Evolutionary conservation across 1,140 invertebrate genomes (phyloP).

Genomic region (Vanessa atalanta): DNA sequence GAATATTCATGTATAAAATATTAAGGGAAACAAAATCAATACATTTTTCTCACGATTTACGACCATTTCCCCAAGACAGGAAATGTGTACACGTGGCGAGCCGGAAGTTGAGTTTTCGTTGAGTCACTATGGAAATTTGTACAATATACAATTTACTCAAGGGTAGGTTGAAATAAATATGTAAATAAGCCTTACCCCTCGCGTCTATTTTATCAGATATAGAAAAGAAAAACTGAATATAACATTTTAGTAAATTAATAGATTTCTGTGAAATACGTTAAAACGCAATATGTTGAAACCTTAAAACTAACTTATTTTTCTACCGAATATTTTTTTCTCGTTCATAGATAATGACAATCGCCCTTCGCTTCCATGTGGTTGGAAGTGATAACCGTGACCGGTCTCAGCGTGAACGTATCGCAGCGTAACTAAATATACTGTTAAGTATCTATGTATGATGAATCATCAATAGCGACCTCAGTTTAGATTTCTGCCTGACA

Average conservation of each 20-base stretch:
- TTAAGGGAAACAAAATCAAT: conserved; percentile 29
- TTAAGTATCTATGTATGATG: background rate
- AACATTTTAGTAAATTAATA: background rate
- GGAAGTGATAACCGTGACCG: conserved; percentile 5
- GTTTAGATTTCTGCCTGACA: too few species aligned
- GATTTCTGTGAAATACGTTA: background rate
- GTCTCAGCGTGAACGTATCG: conserved; percentile 1
- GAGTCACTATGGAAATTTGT: conserved; percentile 34
- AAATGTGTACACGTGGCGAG: conserved; percentile 58
- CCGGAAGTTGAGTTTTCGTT: conserved; percentile 61
- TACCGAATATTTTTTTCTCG: background rate
- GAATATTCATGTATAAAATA: background rate
- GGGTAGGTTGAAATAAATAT: conserved; percentile 17
- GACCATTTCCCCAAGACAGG: conserved; percentile 41
- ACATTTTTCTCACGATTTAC: conserved; percentile 30
- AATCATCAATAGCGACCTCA: too few species aligned
- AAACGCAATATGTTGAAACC: too few species aligned
- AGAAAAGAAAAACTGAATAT: too few species aligned
- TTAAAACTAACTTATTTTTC: background rate
- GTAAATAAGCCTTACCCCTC: background rate
- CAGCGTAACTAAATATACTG: background rate
- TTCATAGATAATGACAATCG: background rate
- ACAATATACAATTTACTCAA: conserved; percentile 7
- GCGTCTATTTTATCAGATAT: too few species aligned
- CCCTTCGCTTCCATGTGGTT: conserved; percentile 11